A percentile compares a stretch with the other conserved stretches of the same genome.
These are phyloP conservation scores for Isotomurus palustris DNA, from an alignment of 2,888 invertebrate species.

Conservation along the genomic window DNA sequence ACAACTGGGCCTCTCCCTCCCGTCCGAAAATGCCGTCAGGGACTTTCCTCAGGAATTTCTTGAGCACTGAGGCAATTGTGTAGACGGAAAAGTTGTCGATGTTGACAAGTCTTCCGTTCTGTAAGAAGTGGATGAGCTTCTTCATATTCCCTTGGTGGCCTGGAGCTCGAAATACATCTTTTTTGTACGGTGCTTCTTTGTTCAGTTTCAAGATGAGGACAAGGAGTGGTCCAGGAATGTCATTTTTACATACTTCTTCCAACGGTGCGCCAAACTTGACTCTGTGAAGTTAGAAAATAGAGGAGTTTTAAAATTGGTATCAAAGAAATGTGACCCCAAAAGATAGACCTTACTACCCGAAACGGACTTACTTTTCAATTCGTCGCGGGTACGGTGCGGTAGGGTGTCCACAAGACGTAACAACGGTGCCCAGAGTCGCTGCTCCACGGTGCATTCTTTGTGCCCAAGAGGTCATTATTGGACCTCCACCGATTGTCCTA, in stretches of 20 bases:
- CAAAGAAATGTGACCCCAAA: too few relatives aligned
- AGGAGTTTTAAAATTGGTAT: too few relatives aligned
- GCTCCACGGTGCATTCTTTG: conserved; percentile 67
- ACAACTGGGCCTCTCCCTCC: conserved; percentile 82
- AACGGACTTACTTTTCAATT: conserved; percentile 69
- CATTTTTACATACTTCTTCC: conserved; percentile 90
- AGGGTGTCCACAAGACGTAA: conserved; percentile 85
- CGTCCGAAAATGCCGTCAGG: conserved; percentile 94
- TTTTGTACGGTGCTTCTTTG: conserved; percentile 87
- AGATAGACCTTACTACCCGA: too few relatives aligned
- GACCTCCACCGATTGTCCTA: conserved; percentile 43
- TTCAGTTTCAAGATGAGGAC: conserved; percentile 88
- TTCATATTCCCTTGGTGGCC: conserved; percentile 94
- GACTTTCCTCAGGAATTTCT: conserved; percentile 94
- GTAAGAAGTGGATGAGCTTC: conserved; percentile 83
- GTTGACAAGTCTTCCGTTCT: conserved; percentile 82
- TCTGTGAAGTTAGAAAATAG: too few relatives aligned
- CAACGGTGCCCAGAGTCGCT: conserved; percentile 83
- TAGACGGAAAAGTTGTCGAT: conserved; percentile 94
- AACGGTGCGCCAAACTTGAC: conserved; percentile 90
- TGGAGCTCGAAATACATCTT: conserved; percentile 91
- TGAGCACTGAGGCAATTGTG: conserved; percentile 88
- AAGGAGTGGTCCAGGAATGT: conserved; percentile 86
- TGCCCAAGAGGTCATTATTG: conserved; percentile 44
- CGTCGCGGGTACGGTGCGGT: conserved; percentile 75